Percentiles rank a stretch among this genome's conserved stretches.
Evolutionary conservation across 1,140 invertebrate species (phyloP).

Genomic region (Euura lappo): DNA sequence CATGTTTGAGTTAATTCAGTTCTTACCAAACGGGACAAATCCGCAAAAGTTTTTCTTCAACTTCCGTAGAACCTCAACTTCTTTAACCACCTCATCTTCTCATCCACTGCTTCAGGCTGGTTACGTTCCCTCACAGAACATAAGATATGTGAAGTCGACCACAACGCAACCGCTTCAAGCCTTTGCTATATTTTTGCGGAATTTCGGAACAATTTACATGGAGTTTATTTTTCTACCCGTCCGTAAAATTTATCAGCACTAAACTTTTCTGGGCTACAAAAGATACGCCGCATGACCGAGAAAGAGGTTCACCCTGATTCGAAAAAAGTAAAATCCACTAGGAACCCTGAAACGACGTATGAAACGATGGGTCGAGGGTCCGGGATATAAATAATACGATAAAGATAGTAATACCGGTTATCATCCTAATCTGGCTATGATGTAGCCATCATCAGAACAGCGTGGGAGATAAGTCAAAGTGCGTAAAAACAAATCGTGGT

Average conservation of each 20-base stretch:
- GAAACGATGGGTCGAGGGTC: neutral
- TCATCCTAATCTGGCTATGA: neutral
- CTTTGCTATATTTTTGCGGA: too few relatives aligned
- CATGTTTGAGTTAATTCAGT: conserved; percentile 43
- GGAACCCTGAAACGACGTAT: neutral
- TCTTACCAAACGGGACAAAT: conserved; percentile 46
- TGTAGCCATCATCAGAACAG: neutral
- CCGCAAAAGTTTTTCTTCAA: conserved; percentile 42
- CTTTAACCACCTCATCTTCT: too few relatives aligned
- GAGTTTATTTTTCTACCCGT: neutral
- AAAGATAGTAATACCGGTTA: neutral
- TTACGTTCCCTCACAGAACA: too few relatives aligned
- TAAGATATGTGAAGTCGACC: too few relatives aligned
- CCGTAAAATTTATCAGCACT: neutral
- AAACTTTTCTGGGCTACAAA: neutral
- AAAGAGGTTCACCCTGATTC: neutral
- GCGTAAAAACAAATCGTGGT: too few relatives aligned
- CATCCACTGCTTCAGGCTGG: too few relatives aligned
- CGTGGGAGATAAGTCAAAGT: too few relatives aligned
- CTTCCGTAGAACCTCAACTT: neutral
- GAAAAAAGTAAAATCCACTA: neutral
- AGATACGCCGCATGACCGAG: neutral
- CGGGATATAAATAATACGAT: neutral
- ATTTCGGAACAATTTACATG: too few relatives aligned
- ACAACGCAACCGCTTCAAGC: too few relatives aligned